These are phyloP conservation scores for Limnephilus auricula DNA, from an alignment of 2,888 invertebrate genomes.

Conservation along the genomic window DNA sequence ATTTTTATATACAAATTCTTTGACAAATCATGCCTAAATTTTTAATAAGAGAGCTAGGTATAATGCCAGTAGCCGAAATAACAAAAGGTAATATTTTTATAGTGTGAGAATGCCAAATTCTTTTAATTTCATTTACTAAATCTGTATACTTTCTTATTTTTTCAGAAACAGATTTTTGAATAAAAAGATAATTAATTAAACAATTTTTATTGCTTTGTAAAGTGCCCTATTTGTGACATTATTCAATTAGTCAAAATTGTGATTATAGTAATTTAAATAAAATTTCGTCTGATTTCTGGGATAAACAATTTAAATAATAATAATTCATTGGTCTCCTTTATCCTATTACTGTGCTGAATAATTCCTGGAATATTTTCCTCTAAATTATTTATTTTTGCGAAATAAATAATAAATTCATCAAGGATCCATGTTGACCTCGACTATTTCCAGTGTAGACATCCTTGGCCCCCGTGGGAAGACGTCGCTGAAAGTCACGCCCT, in stretches of 20 bases:
- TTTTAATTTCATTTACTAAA: too few species aligned
- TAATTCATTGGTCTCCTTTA: neutral
- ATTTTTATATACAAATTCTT: too few species aligned
- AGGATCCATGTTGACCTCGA: neutral
- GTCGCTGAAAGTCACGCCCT: neutral
- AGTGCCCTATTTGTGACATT: neutral
- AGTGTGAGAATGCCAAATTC: too few species aligned
- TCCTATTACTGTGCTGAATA: neutral
- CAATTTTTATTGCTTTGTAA: too few species aligned
- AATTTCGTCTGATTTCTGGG: neutral
- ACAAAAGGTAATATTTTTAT: too few species aligned
- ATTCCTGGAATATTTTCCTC: neutral
- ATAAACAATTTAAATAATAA: neutral
- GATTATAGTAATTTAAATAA: neutral
- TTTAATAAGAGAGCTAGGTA: too few species aligned
- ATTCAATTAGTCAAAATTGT: neutral
- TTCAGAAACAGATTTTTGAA: too few species aligned
- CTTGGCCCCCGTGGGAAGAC: neutral
- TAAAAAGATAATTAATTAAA: too few species aligned
- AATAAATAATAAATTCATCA: neutral
- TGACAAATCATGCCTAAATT: too few species aligned
- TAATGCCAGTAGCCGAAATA: too few species aligned
- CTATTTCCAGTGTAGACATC: neutral
- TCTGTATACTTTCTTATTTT: too few species aligned
- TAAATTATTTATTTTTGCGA: neutral